Base-by-base conservation (phyloP, 2,113 vertebrate species). In the Romanogobio albipinnatus region DNA sequence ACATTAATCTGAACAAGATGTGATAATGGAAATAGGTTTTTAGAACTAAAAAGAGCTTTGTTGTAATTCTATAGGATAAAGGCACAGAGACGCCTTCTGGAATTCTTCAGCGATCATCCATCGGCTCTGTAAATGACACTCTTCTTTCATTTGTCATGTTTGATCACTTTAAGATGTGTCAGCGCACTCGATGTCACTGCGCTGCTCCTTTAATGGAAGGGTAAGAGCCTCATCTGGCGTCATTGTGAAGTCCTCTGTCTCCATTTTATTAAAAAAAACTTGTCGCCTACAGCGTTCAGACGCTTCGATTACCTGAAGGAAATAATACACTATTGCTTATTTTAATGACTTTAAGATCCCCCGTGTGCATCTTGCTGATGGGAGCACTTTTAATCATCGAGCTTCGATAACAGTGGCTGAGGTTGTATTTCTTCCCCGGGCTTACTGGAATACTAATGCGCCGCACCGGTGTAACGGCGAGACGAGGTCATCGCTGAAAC, bases 261-360 rank as follows among this genome's bases (percentile, higher is more conserved):
- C 88, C 70, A 85, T 90, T 89, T 90, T 91, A 93, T 93, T 92
- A 93, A 74, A 91, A 91, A 90, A 89, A 89, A 89, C 87, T 84
- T 87, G 53, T 90, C 91, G 82, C 89, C 90, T 29, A 19, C 80
- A 91, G 88, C 91, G 91, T 92, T 92, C 83, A 94, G 82, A 80
- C 85, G 91, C 56, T 92, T 94, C 94, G 94, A 95, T 94, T 94
- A 92, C 92, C 89, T 88, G 86, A 89, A 94, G 94, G 92, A 95
- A 92, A 92, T 92, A 88, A 91, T 93, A 90, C 85, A 89, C 93
- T 92, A 91, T 93, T 91, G 92, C 91, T 84, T 91, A 91, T 92
- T 93, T 93, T 94, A 94, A 94, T 95, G 82, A 93, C 91, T 94
- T 94, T 94, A 92, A 90, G 92, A 91, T 93, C 92, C 90, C 91